Base-by-base conservation (phyloP, 1,140 invertebrate genomes). In the Polypedilum vanderplanki region DNA sequence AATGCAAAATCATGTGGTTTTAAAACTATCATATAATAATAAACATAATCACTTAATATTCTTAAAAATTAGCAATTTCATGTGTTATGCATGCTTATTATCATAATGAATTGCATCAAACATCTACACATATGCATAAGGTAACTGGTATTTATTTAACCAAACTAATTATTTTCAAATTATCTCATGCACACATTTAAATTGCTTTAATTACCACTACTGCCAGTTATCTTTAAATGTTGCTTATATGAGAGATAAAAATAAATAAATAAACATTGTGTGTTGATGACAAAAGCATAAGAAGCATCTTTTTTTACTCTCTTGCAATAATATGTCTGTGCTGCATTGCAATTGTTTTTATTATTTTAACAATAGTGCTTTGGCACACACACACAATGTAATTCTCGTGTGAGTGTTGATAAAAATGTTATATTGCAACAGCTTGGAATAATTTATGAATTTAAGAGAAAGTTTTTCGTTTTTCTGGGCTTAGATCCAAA, bases 381-480 rank as follows among this genome's bases (percentile, higher is more conserved):
- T n/a, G 46, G 12, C 10, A n/a, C 40, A 41, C 4, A 41, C 40
- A 41, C 10, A 41, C 15, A 46, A 46, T 46, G 3, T 4, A 57
- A 57, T 15, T 57, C 9, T 57, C n/a, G 12, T 18, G n/a, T 18
- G 18, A 70, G 65, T 70, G 65, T 70, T 70, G 65, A 70, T 70
- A 70, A 70, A 70, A 70, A 70, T 70, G 65, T 70, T 70, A 20
- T 70, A 70, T 70, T 70, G 65, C 65, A 70, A 70, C 65, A 70
- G 65, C 65, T 70, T 70, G 65, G 18, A 18, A 70, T 70, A 20
- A 70, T 70, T 70, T 70, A 70, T 70, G 65, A 70, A 70, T 20
- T 15, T n/a, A 12, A 57, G 46, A 57, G 15, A 15, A 57, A 57
- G 4, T 57, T 57, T 57, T 15, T 57, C 15, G 64, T 3, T 70